Conservation (phyloP, 2,113 vertebrate species). For the Tamias sibiricus region DNA sequence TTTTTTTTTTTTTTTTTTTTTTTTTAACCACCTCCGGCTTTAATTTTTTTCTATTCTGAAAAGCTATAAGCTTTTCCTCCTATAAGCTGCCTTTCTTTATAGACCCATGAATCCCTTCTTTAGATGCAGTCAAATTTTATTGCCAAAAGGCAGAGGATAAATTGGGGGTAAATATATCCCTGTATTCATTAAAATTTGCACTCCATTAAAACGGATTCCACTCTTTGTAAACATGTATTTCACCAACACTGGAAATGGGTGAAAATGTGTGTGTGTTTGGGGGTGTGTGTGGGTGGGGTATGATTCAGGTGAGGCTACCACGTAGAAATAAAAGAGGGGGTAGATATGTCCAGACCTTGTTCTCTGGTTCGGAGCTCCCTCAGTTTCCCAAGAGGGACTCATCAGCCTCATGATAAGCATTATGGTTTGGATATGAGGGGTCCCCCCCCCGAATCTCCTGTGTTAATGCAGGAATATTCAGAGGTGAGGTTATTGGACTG, state of each 20-base stretch:
- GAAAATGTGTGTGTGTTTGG: neutral
- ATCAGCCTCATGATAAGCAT: neutral
- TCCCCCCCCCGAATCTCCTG: too few species aligned
- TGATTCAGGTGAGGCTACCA: neutral
- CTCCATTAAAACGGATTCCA: slow-evolving; percentile 2
- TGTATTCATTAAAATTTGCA: slow-evolving; percentile 15
- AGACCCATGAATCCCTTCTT: slow-evolving; percentile 54
- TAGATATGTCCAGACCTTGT: neutral
- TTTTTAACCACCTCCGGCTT: slow-evolving; percentile 28
- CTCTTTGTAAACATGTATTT: slow-evolving; percentile 36
- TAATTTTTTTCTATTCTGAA: slow-evolving; percentile 64
- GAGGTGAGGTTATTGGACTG: too few species aligned
- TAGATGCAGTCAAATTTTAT: slow-evolving; percentile 50
- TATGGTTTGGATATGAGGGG: too few species aligned
- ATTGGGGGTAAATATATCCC: slow-evolving; percentile 1
- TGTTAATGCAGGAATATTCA: too few species aligned
- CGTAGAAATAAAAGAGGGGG: neutral
- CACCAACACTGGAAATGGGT: neutral
- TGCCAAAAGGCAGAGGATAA: slow-evolving; percentile 50
- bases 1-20: neutral
- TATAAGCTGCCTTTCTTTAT: slow-evolving; percentile 58
- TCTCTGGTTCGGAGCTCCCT: neutral
- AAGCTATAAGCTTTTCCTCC: slow-evolving; percentile 53
- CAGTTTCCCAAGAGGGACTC: neutral
- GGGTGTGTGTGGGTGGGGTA: neutral